Base-by-base conservation (phyloP, 2,888 invertebrate species). In the Athalia rosae region DNA sequence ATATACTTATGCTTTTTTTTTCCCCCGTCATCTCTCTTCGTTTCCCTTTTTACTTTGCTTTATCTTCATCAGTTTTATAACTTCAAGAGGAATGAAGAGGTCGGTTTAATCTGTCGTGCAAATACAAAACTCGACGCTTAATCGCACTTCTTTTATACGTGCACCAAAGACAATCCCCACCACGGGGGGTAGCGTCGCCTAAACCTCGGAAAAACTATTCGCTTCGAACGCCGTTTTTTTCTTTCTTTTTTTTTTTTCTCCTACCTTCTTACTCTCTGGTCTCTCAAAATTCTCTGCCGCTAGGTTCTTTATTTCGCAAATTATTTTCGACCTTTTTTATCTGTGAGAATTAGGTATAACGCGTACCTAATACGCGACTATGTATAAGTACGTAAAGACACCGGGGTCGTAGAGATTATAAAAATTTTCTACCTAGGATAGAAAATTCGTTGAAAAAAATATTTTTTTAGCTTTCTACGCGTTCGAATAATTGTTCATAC, bases 51-150 rank as follows among this genome's bases (percentile, higher is more conserved):
- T 53, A 4, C 53, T 7, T 9, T n/a, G n/a, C 11, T n/a, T 53
- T 11, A 50, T 50, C 50, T 7, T 3, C 53, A 4, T 47, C 48
- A 48, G 28, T 71, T 71, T 71, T 71, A 71, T 56, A 71, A 50
- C 56, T 43, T 28, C 50, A 71, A n/a, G 61, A 4, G 56, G 15
- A 71, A 71, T 58, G 8, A 3, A 58, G 58, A 71, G 71, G 50
- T 71, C 41, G 43, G 56, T 58, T 45, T 71, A 71, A 71, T 71
- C 71, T 71, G 45, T 71, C 58, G 1, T n/a, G 71, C 58, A 71
- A 71, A 71, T 13, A 71, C 41, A 13, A 45, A 15, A 48, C 67
- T 53, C 15, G 53, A 67, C 41, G 56, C 56, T 71, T 71, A 71
- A 71, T 58, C 56, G 71, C 71, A 13, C 56, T 58, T n/a, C 58